Evolutionary conservation across 2,888 invertebrate genomes (phyloP), one percentile per base, ranked within the genome.

Genomic region (Achlya flavicornis): DNA sequence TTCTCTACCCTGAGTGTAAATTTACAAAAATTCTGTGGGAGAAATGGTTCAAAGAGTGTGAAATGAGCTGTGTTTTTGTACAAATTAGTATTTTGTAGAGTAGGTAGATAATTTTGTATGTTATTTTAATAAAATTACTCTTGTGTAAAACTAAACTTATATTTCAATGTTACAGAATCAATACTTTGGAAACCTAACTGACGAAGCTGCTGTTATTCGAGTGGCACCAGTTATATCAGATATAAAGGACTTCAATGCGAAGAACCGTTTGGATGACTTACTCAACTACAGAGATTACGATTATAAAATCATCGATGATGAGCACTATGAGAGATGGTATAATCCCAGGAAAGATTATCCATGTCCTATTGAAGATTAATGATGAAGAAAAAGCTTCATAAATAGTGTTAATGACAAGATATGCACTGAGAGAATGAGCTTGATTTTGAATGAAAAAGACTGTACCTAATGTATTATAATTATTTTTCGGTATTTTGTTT

Each of bases 281-380:
- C 72, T 91, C 0, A 88, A 91, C 73, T 93, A 92, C 66, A 81
- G 93, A 16, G 91, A 93, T 58, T 93, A 87, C 53, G 90, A 92
- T 57, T 92, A 85, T 65, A 80, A 85, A 26, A 69, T 93, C 1
- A 67, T 87, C 10, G 89, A 91, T 38, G 78, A 84, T 4, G 61
- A 75, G 4, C 83, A 84, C 58, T 93, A 86, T 64, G 84, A 86
- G 38, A 82, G 89, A 41, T 80, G 73, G 65, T 88, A 92, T 64
- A 83, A 80, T 59, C 85, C 85, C 3, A 86, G 85, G n/a, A 74
- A 80, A 59, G 85, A 79, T 58, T 66, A 70, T 4, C 77, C 83
- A n/a, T 91, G 90, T 66, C 86, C 87, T 11, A 71, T 90, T 16
- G 77, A 83, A 19, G 64, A 72, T 59, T 79, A 79, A 74, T 43